A percentile compares a stretch with the other conserved stretches of the same genome.
Conservation (phyloP, 2,113 vertebrate species). For the rabbit (Oryctolagus cuniculus) region DNA sequence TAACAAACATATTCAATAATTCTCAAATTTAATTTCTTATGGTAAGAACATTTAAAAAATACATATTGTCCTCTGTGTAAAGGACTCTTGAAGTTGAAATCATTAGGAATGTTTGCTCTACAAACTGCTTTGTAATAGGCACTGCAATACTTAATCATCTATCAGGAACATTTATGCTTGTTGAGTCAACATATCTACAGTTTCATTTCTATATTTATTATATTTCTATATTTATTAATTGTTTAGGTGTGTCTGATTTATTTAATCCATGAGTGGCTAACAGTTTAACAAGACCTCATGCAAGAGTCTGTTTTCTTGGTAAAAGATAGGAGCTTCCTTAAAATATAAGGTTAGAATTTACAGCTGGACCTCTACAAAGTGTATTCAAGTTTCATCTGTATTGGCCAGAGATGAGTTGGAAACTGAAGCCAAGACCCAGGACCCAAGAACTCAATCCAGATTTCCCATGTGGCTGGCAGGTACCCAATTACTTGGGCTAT, state of each 20-base stretch:
- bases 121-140: background rate
- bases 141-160: background rate
- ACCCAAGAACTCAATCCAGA: too few relatives aligned
- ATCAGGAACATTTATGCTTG: background rate
- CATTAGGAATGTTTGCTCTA: background rate
- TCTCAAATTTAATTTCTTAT: slow-evolving; percentile 37
- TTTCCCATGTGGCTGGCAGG: too few relatives aligned
- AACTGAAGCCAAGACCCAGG: too few relatives aligned
- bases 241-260: background rate
- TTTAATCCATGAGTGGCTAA: background rate
- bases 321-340: background rate
- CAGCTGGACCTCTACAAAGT: background rate
- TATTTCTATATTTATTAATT: background rate
- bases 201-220: background rate
- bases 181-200: background rate
- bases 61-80: background rate
- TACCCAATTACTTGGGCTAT: too few relatives aligned
- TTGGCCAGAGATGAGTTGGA: too few relatives aligned
- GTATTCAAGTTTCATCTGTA: background rate
- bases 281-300: background rate
- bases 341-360: background rate
- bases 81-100: background rate
- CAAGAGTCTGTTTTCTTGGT: background rate
- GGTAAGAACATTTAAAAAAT: background rate
- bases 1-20: background rate